These are phyloP conservation scores for Archivesica marissinica DNA, from an alignment of 1,140 invertebrate genomes.

Conservation along the genomic window DNA sequence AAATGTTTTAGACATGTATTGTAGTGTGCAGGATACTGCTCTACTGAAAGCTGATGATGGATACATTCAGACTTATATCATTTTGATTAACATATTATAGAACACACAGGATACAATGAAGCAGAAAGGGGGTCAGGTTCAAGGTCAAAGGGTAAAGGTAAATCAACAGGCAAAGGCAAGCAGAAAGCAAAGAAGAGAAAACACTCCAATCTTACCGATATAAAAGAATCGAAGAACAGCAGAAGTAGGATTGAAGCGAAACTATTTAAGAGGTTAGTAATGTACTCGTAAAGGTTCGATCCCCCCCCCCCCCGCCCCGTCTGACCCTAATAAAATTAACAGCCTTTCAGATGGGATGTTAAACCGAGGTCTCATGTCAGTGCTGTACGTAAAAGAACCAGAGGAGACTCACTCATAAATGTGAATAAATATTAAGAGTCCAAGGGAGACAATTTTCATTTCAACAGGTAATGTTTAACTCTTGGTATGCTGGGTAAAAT, in stretches of 20 bases:
- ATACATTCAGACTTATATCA: no score
- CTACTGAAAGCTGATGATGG: no score
- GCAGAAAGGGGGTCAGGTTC: neutral
- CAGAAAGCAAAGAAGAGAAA: conserved; percentile 76
- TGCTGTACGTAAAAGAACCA: neutral
- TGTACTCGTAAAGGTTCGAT: neutral
- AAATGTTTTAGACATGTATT: no score
- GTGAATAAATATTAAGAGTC: no score
- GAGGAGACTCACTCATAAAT: no score
- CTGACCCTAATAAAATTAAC: neutral
- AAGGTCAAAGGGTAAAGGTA: neutral
- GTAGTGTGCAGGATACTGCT: no score
- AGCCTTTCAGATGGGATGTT: neutral
- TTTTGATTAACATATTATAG: no score
- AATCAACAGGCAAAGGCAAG: conserved; percentile 73
- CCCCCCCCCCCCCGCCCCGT: no score
- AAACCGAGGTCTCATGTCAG: neutral
- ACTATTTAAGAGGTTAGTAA: conserved; percentile 78
- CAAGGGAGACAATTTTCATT: no score
- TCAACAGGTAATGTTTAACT: no score
- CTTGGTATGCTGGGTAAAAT: no score
- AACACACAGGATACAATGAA: no score
- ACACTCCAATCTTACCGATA: conserved; percentile 82
- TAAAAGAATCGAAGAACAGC: conserved; percentile 76
- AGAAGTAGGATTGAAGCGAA: conserved; percentile 81